These are phyloP conservation scores for Coenonympha glycerion DNA, from an alignment of 2,888 invertebrate species.

Conservation along the genomic window DNA sequence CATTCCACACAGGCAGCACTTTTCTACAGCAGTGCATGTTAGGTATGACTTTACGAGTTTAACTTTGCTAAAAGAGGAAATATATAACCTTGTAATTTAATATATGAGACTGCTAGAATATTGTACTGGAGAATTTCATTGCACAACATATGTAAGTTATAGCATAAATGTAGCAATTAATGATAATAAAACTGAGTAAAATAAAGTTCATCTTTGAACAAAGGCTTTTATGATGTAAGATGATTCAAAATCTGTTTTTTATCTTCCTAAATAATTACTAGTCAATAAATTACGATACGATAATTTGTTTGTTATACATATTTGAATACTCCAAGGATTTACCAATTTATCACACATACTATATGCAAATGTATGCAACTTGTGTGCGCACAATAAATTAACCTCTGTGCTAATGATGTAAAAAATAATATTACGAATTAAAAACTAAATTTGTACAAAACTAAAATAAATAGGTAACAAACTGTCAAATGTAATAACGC, in stretches of 20 bases:
- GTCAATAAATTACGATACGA: background rate
- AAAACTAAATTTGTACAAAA: background rate
- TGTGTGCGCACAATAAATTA: background rate
- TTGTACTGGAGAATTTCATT: background rate
- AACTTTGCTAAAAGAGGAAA: background rate
- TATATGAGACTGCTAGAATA: background rate
- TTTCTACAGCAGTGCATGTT: too few species aligned
- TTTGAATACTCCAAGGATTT: conserved; percentile 1
- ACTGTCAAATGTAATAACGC: too few species aligned
- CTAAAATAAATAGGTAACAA: too few species aligned
- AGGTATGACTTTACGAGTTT: too few species aligned
- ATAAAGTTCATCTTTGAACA: background rate
- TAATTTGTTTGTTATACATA: background rate
- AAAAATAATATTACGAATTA: background rate
- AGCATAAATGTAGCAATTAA: too few species aligned
- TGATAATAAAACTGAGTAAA: background rate
- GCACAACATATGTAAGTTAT: background rate
- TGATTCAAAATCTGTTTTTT: background rate
- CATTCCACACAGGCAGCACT: too few species aligned
- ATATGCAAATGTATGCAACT: conserved; percentile 1
- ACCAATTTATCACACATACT: background rate
- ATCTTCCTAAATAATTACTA: conserved; percentile 1
- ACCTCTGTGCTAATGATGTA: background rate
- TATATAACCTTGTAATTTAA: background rate
- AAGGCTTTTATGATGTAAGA: background rate